These are phyloP conservation scores for Myrmecophaga tridactyla DNA, from an alignment of 2,113 vertebrate species.

Conservation along the genomic window DNA sequence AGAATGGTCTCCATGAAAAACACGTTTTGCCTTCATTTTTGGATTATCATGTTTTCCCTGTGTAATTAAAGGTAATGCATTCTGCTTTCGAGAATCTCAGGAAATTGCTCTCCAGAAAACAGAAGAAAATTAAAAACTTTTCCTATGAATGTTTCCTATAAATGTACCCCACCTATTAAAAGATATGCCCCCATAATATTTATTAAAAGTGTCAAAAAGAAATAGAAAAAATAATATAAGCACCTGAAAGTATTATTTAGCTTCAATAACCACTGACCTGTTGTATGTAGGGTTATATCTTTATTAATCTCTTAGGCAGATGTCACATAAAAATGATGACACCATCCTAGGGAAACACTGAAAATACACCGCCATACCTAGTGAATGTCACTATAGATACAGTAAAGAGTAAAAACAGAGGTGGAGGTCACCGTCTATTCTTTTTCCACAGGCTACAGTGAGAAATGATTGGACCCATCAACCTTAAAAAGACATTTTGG, in stretches of 20 bases:
- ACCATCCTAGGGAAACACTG: background rate
- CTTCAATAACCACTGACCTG: background rate
- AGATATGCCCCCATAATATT: background rate
- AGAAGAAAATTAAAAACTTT: slow-evolving; percentile 1
- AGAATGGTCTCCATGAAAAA: background rate
- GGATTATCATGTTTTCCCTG: background rate
- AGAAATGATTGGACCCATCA: background rate
- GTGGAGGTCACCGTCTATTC: background rate
- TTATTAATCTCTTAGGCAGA: background rate
- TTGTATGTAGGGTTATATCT: background rate
- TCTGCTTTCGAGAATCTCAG: background rate
- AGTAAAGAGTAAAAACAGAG: background rate
- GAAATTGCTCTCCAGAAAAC: background rate
- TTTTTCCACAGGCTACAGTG: background rate
- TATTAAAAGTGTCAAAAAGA: background rate
- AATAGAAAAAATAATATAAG: background rate
- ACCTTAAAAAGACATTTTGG: background rate
- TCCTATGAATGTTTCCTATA: no score
- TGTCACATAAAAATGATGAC: background rate
- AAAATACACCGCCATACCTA: background rate
- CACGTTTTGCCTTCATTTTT: background rate
- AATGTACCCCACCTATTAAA: background rate
- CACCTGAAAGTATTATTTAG: background rate
- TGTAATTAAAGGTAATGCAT: background rate
- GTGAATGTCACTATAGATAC: background rate